Evolutionary conservation across 2,888 invertebrate genomes (phyloP), one percentile per base, ranked within the genome.

Genomic region (Ophion slaviceki): DNA sequence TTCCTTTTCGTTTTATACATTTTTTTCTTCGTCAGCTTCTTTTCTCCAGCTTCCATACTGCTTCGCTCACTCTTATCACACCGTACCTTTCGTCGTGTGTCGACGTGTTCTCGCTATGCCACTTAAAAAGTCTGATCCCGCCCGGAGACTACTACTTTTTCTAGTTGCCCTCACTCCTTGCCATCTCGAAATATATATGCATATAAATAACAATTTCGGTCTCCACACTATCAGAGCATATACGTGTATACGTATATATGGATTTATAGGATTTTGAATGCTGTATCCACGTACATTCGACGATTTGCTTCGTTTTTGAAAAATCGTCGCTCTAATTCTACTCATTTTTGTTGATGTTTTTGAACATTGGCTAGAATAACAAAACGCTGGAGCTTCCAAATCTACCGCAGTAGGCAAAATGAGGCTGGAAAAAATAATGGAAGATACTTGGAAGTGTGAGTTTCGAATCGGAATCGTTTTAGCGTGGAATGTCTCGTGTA

Each of bases 81-180:
- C 47, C 47, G 36, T 59, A 45, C 70, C 61, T 75, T 66, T 79
- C 70, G 74, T 76, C 81, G 81, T 86, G 83, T 84, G 74, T 88
- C 85, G 83, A 78, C 82, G 80, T 86, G 75, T 82, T 87, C 82
- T 87, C 85, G 84, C 84, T 84, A 83, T 86, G 86, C 88, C 88
- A 88, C 88, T 88, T 88, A 88, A 88, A 87, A 88, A 88, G 88
- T 88, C 88, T 88, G 88, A 88, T 88, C 88, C 87, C 75, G 76
- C 75, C 24, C 71, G 82, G 85, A 81, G 70, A 67, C 84, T 82
- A 83, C 80, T 79, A 74, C 62, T 47, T 75, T 24, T 67, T 79
- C 64, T 61, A 59, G 47, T 61, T 72, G 70, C 45, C 32, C 76
- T 78, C 74, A 59, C 71, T 72, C 80, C 62, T 62, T 11, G 28